Evolutionary conservation across 1,140 invertebrate genomes (phyloP).

Genomic region (Agrilus planipennis): DNA sequence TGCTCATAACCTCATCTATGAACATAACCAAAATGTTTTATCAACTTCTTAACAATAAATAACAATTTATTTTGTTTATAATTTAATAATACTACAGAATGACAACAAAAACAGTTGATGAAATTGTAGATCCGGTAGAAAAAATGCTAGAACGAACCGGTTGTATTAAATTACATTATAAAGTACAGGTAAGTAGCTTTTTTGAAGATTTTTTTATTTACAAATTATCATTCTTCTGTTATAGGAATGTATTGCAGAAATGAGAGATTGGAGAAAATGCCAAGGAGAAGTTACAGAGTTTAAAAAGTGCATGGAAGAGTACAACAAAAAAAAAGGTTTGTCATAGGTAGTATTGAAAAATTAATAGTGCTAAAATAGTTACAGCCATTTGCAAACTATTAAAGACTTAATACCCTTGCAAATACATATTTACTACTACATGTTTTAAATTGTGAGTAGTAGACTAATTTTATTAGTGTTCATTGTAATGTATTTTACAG

Average conservation of each 20-base stretch:
- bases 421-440: no score
- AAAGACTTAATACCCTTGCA: no score
- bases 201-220: conserved; percentile 2
- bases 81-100: background rate
- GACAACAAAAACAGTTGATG: conserved; percentile 4
- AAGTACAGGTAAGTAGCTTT: conserved; percentile 63
- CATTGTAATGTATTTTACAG: no score
- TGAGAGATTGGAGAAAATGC: conserved; percentile 83
- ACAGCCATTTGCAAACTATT: no score
- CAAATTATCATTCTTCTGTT: conserved; percentile 24
- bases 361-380: no score
- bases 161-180: conserved; percentile 77
- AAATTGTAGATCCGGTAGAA: conserved; percentile 60
- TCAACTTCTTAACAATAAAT: no score
- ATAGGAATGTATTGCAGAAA: conserved; percentile 79
- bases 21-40: no score
- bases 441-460: no score
- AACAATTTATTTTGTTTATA: no score
- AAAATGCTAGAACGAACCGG: conserved; percentile 75
- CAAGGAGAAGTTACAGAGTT: conserved; percentile 70
- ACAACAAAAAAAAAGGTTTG: conserved; percentile 30
- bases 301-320: conserved; percentile 58
- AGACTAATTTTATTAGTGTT: no score
- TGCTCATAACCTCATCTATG: no score
- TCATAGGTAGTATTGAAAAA: no score